Conservation (phyloP, 1,140 invertebrate species). For the Ooceraea biroi region DNA sequence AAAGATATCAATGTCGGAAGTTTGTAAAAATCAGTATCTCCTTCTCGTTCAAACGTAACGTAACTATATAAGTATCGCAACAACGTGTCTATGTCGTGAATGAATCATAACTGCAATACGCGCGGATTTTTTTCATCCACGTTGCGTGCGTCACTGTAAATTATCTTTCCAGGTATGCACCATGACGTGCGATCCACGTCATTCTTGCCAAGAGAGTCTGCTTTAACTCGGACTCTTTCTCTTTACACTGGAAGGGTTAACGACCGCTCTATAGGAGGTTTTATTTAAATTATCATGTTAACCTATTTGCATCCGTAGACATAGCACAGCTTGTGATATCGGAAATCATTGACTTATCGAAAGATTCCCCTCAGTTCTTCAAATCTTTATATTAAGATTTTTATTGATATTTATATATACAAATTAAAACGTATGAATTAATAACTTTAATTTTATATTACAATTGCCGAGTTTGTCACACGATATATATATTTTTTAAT, state of each 20-base stretch:
- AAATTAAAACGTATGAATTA: neutral
- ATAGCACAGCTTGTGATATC: conserved; percentile 24
- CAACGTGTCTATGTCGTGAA: neutral
- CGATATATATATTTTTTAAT: neutral
- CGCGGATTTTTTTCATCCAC: conserved; percentile 6
- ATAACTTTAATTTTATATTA: neutral
- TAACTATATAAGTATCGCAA: neutral
- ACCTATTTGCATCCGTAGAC: conserved; percentile 14
- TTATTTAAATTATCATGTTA: conserved; percentile 47
- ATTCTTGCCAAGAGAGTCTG: conserved; percentile 6
- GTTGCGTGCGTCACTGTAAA: conserved; percentile 36
- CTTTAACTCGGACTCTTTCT: neutral
- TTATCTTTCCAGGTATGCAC: conserved; percentile 32
- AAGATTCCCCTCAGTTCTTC: neutral
- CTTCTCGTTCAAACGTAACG: neutral
- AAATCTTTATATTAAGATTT: neutral
- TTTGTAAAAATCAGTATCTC: conserved; percentile 7
- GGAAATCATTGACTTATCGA: neutral
- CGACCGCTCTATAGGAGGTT: conserved; percentile 17
- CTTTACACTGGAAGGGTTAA: conserved; percentile 25
- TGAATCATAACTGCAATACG: neutral
- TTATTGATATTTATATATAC: neutral
- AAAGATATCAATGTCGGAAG: neutral
- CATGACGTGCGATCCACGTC: conserved; percentile 41
- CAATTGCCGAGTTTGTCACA: neutral